phyloP scores from a whole-genome alignment of 2,888 invertebrate species.

The Taphrorychus bicolor region DNA sequence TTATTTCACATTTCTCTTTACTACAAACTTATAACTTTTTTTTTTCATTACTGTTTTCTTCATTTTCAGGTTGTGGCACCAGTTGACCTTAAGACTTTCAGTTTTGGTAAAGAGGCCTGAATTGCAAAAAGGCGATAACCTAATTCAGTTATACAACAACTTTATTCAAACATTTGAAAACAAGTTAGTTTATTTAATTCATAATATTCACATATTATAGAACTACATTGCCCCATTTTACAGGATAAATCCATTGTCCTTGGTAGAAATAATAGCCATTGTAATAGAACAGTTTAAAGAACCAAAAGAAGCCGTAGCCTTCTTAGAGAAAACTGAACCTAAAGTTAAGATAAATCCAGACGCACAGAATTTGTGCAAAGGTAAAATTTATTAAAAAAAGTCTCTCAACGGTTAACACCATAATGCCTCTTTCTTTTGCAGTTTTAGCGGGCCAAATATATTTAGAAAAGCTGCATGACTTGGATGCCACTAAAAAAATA shows the following conservation, averaged over 20 bases:
- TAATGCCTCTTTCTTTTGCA: slow-evolving; percentile 57
- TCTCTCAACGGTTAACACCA: background rate
- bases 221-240: slow-evolving; percentile 50
- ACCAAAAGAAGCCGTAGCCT: slow-evolving; percentile 83
- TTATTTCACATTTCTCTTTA: too few relatives aligned
- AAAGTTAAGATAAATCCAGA: slow-evolving; percentile 88
- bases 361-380: slow-evolving; percentile 85
- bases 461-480: slow-evolving; percentile 78
- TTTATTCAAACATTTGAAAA: slow-evolving; percentile 94
- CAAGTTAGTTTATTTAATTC: slow-evolving; percentile 73
- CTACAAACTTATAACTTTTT: background rate
- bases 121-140: slow-evolving; percentile 77
- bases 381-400: slow-evolving; percentile 13
- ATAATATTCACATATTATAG: background rate
- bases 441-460: slow-evolving; percentile 84
- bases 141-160: slow-evolving; percentile 87
- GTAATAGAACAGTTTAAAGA: slow-evolving; percentile 80
- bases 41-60: background rate
- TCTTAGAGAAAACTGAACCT: slow-evolving; percentile 86
- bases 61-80: slow-evolving; percentile 91
- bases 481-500: slow-evolving; percentile 81
- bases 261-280: slow-evolving; percentile 85
- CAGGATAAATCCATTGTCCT: slow-evolving; percentile 91
- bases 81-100: slow-evolving; percentile 84
- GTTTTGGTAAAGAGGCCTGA: slow-evolving; percentile 80